Evolutionary conservation across 1,140 invertebrate genomes (phyloP).

Genomic region (Drosophila truncata): DNA sequence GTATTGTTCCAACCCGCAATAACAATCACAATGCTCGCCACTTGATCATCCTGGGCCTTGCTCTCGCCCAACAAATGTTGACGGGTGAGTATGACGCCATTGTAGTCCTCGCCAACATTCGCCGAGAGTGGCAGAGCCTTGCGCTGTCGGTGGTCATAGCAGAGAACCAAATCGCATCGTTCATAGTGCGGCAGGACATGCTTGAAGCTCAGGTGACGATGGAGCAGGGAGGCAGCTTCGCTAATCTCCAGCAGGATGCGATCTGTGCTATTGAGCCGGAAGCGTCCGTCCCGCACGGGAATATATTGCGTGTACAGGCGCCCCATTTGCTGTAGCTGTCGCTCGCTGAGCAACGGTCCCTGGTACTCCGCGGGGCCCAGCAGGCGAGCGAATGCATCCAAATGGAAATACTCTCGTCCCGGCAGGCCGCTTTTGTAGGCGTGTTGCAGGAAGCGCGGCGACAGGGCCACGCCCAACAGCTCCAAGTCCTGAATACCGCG

Average conservation of each 20-base stretch:
- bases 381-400: conserved; percentile 86
- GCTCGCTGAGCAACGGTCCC: conserved; percentile 85
- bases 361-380: conserved; percentile 85
- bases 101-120: conserved; percentile 65
- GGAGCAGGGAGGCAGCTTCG: conserved; percentile 68
- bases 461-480: conserved; percentile 85
- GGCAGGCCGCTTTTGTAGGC: conserved; percentile 74
- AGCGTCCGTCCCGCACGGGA: conserved; percentile 84
- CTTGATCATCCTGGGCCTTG: conserved; percentile 31
- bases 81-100: conserved; percentile 61
- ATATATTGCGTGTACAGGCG: conserved; percentile 86
- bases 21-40: conserved; percentile 85
- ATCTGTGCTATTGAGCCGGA: conserved; percentile 84
- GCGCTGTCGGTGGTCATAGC: conserved; percentile 65
- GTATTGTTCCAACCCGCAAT: conserved; percentile 84
- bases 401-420: conserved; percentile 86
- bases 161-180: conserved; percentile 84
- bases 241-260: conserved; percentile 85
- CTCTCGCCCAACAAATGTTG: conserved; percentile 81
- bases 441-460: conserved; percentile 84
- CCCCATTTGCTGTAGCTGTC: conserved; percentile 78
- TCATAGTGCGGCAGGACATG: conserved; percentile 87
- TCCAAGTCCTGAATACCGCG: conserved; percentile 86
- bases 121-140: conserved; percentile 32
- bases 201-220: conserved; percentile 60